These are phyloP conservation scores for Agrotis exclamationis DNA, from an alignment of 2,888 invertebrate genomes.

Conservation along the genomic window DNA sequence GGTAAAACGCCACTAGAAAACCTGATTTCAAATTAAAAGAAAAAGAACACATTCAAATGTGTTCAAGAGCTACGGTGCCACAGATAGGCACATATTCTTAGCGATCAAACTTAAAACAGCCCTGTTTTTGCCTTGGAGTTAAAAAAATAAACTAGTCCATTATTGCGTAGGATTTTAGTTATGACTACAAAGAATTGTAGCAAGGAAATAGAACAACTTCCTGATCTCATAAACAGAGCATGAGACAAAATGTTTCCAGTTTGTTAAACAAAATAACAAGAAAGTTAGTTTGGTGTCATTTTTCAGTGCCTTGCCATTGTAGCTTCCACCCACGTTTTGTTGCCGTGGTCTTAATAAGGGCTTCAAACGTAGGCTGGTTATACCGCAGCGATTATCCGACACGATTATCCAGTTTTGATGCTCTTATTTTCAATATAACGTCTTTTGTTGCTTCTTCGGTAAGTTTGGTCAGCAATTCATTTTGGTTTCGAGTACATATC, in stretches of 20 bases:
- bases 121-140: too few species aligned
- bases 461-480: background rate
- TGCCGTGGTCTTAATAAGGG: constrained; percentile 43
- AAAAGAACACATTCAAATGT: too few species aligned
- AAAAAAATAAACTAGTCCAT: background rate
- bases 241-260: constrained; percentile 47
- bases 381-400: constrained; percentile 20
- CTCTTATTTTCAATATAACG: background rate
- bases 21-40: too few species aligned
- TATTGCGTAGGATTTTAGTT: constrained; percentile 34
- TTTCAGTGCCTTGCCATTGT: constrained; percentile 55
- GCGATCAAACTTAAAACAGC: too few species aligned
- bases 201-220: constrained; percentile 43
- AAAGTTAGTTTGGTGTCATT: constrained; percentile 60
- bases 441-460: background rate
- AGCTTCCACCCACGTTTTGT: constrained; percentile 50
- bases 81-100: too few species aligned
- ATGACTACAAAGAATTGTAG: constrained; percentile 27
- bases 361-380: constrained; percentile 29
- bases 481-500: background rate
- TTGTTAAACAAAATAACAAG: constrained; percentile 48
- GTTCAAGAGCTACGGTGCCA: too few species aligned
- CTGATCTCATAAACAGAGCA: constrained; percentile 44
- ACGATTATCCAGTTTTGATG: constrained; percentile 13
- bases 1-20: too few species aligned